phyloP scores from a whole-genome alignment of 2,797 vertebrate species.

The Sebastes diploproa region DNA sequence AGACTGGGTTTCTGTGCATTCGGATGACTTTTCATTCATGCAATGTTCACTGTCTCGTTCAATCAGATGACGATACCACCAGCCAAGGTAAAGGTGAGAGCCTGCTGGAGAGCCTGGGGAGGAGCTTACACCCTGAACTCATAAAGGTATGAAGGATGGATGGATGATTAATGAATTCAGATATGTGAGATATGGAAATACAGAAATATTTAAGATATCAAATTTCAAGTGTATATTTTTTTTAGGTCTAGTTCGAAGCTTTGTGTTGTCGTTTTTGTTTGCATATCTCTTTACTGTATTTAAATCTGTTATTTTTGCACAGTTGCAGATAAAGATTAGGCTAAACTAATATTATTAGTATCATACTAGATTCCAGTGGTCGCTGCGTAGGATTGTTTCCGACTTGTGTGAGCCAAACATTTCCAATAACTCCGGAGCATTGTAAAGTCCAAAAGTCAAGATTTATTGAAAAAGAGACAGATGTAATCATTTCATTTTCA shows the following conservation, averaged over 20 bases:
- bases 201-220: neutral
- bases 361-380: too few relatives aligned
- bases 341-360: too few relatives aligned
- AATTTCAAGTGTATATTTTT: neutral
- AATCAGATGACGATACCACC: constrained; percentile 89
- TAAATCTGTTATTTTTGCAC: too few relatives aligned
- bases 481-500: neutral
- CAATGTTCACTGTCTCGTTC: constrained; percentile 12
- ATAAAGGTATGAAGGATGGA: constrained; percentile 87
- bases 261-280: too few relatives aligned
- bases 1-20: neutral
- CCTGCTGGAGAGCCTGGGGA: constrained; percentile 91
- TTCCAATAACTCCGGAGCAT: neutral
- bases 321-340: too few relatives aligned
- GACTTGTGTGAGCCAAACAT: neutral
- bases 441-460: too few relatives aligned
- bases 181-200: neutral
- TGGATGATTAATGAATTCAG: neutral
- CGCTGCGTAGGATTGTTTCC: too few relatives aligned
- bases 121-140: constrained; percentile 94
- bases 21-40: neutral
- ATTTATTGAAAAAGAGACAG: neutral
- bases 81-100: constrained; percentile 92
- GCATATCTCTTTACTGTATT: too few relatives aligned
- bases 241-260: neutral